Evolutionary conservation across 2,888 invertebrate genomes (phyloP).

Genomic region (Drosophila siamana): DNA sequence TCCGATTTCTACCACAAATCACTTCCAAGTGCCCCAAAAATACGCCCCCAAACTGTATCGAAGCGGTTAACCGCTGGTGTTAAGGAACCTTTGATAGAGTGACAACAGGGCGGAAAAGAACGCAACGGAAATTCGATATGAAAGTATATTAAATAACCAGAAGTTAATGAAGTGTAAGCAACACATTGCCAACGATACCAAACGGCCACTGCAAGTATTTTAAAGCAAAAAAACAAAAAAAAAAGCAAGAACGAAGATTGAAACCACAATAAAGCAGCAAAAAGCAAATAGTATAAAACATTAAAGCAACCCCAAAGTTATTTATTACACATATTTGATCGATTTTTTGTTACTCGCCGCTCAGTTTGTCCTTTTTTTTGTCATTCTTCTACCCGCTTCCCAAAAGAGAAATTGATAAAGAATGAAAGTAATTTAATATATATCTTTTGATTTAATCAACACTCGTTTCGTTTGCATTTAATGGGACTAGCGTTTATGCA

Average conservation of each 20-base stretch:
- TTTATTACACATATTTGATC: slow-evolving; percentile 62
- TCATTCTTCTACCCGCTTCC: slow-evolving; percentile 12
- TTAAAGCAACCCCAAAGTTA: slow-evolving; percentile 64
- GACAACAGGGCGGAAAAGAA: slow-evolving; percentile 65
- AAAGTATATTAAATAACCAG: slow-evolving; percentile 76
- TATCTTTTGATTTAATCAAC: too few species aligned
- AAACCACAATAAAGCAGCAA: slow-evolving; percentile 56
- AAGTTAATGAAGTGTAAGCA: slow-evolving; percentile 76
- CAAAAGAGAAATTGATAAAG: background rate
- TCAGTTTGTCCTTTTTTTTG: background rate
- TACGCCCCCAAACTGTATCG: background rate
- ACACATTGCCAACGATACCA: slow-evolving; percentile 44
- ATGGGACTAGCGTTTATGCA: too few species aligned
- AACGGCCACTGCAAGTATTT: background rate
- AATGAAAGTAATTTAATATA: too few species aligned
- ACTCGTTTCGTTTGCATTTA: too few species aligned
- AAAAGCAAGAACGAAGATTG: too few species aligned
- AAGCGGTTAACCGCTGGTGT: slow-evolving; percentile 38
- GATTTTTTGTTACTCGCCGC: background rate
- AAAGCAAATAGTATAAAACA: slow-evolving; percentile 51
- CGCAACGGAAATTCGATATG: slow-evolving; percentile 58
- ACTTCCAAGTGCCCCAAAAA: slow-evolving; percentile 8
- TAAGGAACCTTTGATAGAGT: slow-evolving; percentile 63
- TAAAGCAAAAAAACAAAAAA: too few species aligned
- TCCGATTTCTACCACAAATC: slow-evolving; percentile 65